These are phyloP conservation scores for Synanthedon formicaeformis DNA, from an alignment of 2,888 invertebrate species.

Conservation along the genomic window DNA sequence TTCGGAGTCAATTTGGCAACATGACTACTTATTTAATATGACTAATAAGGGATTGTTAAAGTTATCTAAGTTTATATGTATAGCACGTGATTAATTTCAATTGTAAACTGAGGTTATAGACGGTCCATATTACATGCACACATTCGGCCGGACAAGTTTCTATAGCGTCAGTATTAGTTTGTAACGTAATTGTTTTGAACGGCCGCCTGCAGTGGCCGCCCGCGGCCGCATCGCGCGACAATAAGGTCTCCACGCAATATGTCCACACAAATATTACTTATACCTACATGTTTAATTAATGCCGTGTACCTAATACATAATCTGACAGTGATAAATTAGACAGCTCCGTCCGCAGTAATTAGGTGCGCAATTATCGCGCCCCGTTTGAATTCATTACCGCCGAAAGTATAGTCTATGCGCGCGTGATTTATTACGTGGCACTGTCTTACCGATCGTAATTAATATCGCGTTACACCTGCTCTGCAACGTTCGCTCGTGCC, in stretches of 20 bases:
- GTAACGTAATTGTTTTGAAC: slow-evolving; percentile 42
- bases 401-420: slow-evolving; percentile 40
- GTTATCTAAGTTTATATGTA: no score
- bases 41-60: no score
- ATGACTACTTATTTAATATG: no score
- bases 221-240: slow-evolving; percentile 17
- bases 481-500: slow-evolving; percentile 16
- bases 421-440: slow-evolving; percentile 56
- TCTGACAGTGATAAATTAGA: slow-evolving; percentile 68
- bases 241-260: slow-evolving; percentile 15
- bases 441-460: slow-evolving; percentile 53
- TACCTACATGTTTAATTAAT: slow-evolving; percentile 59
- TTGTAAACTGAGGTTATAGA: slow-evolving; percentile 16
- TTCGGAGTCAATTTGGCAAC: no score
- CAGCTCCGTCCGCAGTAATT: slow-evolving; percentile 58
- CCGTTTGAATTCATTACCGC: slow-evolving; percentile 65
- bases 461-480: slow-evolving; percentile 51
- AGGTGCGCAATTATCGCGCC: slow-evolving; percentile 66
- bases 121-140: slow-evolving; percentile 17
- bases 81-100: slow-evolving; percentile 21
- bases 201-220: slow-evolving; percentile 5
- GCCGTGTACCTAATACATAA: slow-evolving; percentile 63
- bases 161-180: slow-evolving; percentile 36
- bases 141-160: slow-evolving; percentile 22
- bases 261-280: slow-evolving; percentile 48